Base-by-base conservation (phyloP, 1,140 invertebrate species). In the Calycopis cecrops region DNA sequence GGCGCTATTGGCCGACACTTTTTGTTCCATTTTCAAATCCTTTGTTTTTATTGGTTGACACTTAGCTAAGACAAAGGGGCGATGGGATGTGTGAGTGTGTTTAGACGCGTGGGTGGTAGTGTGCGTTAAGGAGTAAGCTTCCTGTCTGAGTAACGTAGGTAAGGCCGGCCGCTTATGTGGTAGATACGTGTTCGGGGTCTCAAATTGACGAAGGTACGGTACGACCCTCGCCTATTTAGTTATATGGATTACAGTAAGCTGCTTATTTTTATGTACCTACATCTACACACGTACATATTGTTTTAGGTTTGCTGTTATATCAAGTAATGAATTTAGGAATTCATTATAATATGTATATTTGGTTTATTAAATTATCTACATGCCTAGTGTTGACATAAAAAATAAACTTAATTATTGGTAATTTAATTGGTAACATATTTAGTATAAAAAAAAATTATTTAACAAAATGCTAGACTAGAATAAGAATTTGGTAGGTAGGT, bases 41-140 rank as follows among this genome's bases (percentile, higher is more conserved):
- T 87, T 87, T 87, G 84, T 87, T 87, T 87, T 87, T 87, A 87
- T 87, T 87, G 84, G 84, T 87, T 85, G 84, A 87, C 84, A 87
- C 84, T 87, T 87, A 82, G 79, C 76, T 87, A 87, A 87, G 84
- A 87, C 84, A 87, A 87, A 85, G 80, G 84, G 84, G 79, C 72
- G 78, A 71, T 72, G 50, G 55, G 58, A 52, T 73, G 81, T 82
- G 84, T 81, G 76, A 49, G 77, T 78, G 61, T 60, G 67, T 73
- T 73, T 69, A 69, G 60, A 67, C 62, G 51, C 64, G 49, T 51
- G 63, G 47, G 28, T 44, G 54, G 52, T 21, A 34, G 66, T 72
- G 57, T 68, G 63, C 37, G 65, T 67, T 67, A 67, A 69, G 67
- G 64, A 64, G 63, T 60, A 65, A 67, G 68, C 65, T 80, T 81